Base-by-base conservation (phyloP, 1,140 invertebrate genomes). In the Homarus americanus region DNA sequence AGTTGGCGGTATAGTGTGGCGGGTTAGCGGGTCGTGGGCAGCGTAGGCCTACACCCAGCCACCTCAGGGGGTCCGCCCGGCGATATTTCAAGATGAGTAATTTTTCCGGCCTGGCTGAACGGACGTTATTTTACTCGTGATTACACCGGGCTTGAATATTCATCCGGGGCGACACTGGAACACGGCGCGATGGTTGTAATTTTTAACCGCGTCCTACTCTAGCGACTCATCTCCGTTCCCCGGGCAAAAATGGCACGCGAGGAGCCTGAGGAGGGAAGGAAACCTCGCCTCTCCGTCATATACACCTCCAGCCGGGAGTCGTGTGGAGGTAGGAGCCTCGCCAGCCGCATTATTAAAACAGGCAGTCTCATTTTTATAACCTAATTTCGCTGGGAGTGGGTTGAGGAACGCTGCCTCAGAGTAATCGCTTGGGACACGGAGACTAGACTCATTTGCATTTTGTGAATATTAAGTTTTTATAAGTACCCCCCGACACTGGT, bases 381-480 rank as follows among this genome's bases (percentile, higher is more conserved):
- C 87, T 90, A 90, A 90, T 90, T 90, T 90, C 87, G 87, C 69
- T 41, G 80, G 79, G 87, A 90, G 87, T 90, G 87, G 87, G 87
- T 90, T 90, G 87, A 90, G 87, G 87, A 82, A 90, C 87, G 87
- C 87, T 90, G 80, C 87, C 79, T 90, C 87, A 82, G 87, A 90
- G 87, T 90, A 90, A 90, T 90, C 87, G 87, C 87, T 83, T 83
- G 87, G 87, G 87, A 90, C 87, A 90, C 87, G 79, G 82, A 90
- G 79, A 83, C 87, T 90, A 90, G 87, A 90, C 79, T 90, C 87
- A 90, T 90, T 90, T 90, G 87, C 87, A 90, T 90, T 90, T 90
- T 90, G 87, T 90, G 87, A 90, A 90, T 90, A 90, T 90, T 90
- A 90, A 90, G 87, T 90, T 90, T 90, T 90, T 90, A 90, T 90